phyloP scores from a whole-genome alignment of 2,113 vertebrate species.

The Hucho hucho region DNA sequence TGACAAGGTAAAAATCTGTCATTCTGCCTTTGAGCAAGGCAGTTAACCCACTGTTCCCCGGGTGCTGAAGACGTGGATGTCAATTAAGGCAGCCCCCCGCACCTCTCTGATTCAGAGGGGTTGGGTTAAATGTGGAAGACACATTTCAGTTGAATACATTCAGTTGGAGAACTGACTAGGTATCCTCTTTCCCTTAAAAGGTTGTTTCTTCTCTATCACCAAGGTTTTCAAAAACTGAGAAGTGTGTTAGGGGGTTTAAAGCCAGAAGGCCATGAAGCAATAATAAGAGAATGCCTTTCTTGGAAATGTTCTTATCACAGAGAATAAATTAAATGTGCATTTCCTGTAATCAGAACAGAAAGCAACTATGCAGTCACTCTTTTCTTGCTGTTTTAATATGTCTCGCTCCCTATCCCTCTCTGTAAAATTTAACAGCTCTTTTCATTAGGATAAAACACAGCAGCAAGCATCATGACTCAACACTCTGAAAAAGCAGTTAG shows the following conservation, averaged over 20 bases:
- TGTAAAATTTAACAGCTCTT: not conserved
- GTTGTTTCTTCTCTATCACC: not conserved
- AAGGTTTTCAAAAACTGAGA: not conserved
- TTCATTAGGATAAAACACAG: not conserved
- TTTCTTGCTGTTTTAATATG: conserved; percentile 23
- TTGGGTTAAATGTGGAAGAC: too few species aligned
- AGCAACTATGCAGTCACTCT: conserved; percentile 47
- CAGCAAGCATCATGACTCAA: not conserved
- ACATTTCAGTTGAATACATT: too few species aligned
- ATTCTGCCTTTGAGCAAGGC: too few species aligned
- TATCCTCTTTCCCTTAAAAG: not conserved
- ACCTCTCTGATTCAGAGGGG: too few species aligned
- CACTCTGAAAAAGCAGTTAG: not conserved
- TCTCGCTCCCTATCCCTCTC: not conserved
- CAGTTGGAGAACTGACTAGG: too few species aligned
- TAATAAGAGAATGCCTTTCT: not conserved
- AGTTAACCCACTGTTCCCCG: too few species aligned
- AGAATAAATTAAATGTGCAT: conserved; percentile 2
- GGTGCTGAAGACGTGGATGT: too few species aligned
- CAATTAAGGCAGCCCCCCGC: too few species aligned
- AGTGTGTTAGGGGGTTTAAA: not conserved
- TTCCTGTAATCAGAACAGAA: conserved; percentile 42
- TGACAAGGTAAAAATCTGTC: too few species aligned
- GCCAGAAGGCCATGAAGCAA: not conserved
- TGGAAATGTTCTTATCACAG: not conserved